Evolutionary conservation across 2,113 vertebrate genomes (phyloP), one percentile per base, ranked within the genome.

Genomic region (Malurus cyaneus): DNA sequence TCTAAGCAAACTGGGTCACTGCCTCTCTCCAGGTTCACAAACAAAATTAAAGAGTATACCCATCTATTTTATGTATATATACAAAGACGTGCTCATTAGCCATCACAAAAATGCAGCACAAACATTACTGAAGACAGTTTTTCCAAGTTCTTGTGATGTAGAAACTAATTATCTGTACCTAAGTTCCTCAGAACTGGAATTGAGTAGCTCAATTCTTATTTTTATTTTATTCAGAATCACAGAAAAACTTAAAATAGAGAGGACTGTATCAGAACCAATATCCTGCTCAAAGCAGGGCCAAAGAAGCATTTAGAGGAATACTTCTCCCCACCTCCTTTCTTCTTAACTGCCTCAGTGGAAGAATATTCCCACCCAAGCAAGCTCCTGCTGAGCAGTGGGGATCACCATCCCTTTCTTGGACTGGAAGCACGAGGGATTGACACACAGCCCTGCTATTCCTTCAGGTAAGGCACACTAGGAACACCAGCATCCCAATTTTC

Each of bases 71-170:
- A 94, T 92, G 82, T 70, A 87, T 80, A 90, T 93, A 88, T 74
- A 96, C 64, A 90, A 91, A 95, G 72, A 93, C 76, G 67, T 42
- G 60, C 87, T 95, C 92, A 95, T 92, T 88, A 96, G 67, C 79
- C 61, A 88, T 92, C 62, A 91, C 64, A 91, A 93, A 95, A 94
- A 92, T 73, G 64, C 71, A 83, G 85, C 44, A 88, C 42, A 94
- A 72, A 94, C 67, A 66, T 41, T 86, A 79, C 41, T 59, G 79
- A 88, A 94, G 85, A 95, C 96, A 93, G 81, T 83, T 89, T 73
- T 89, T 86, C 82, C 82, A 94, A 67, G 32, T 67, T 88, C 79
- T 67, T 93, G 67, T 88, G 85, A 96, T 93, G 85, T 62, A 71
- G 64, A 86, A 90, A 83, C 87, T 93, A 93, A 94, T 90, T 93